A percentile compares a stretch with the other conserved stretches of the same genome.
These are phyloP conservation scores for Dorcus hopei DNA, from an alignment of 2,888 invertebrate genomes.

Conservation along the genomic window DNA sequence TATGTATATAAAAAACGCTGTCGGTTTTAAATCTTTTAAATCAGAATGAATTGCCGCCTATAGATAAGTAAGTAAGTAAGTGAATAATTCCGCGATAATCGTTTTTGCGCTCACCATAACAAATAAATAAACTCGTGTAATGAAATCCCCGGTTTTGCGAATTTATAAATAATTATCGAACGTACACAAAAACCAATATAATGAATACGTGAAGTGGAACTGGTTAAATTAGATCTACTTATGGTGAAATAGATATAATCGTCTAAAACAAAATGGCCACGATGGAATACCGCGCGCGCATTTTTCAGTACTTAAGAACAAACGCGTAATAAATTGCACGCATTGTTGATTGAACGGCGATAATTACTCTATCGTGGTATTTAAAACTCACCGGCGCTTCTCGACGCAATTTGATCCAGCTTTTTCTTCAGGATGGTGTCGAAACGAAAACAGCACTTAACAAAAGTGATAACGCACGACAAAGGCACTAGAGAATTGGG, in stretches of 20 bases:
- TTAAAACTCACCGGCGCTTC: slow-evolving; percentile 23
- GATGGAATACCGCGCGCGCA: background rate
- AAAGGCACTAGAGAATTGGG: background rate
- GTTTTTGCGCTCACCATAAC: background rate
- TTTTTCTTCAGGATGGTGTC: slow-evolving; percentile 10
- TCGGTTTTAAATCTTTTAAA: too few species aligned
- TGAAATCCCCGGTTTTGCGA: background rate
- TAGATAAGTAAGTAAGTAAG: too few species aligned
- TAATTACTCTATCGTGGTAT: background rate
- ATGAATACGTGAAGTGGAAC: background rate
- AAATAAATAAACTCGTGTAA: background rate
- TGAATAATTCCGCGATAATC: too few species aligned
- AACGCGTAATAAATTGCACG: background rate
- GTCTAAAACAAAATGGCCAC: slow-evolving; percentile 1
- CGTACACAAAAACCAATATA: background rate
- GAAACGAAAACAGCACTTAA: background rate
- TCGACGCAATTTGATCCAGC: slow-evolving; percentile 23
- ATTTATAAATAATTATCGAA: background rate
- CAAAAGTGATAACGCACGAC: background rate
- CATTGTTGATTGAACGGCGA: background rate
- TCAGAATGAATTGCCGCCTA: too few species aligned
- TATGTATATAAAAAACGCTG: too few species aligned
- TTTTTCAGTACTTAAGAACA: background rate
- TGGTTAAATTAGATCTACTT: background rate
- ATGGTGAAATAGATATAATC: background rate